Evolutionary conservation across 2,888 invertebrate species (phyloP).

Genomic region (Luffia ferchaultella): DNA sequence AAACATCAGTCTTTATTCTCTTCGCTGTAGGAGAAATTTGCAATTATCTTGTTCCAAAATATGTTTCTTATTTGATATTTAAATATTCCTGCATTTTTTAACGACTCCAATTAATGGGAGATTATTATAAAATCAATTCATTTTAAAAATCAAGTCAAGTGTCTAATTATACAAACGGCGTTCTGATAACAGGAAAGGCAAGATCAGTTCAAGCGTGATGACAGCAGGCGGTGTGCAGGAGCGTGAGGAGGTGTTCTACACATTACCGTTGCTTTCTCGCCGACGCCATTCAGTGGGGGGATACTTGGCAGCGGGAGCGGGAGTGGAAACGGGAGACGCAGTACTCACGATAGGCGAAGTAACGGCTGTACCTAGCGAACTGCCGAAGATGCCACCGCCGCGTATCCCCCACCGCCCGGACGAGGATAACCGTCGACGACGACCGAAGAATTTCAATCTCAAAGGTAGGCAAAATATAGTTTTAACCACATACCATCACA

Average conservation of each 20-base stretch:
- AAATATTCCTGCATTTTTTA: no score
- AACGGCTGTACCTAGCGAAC: slow-evolving; percentile 58
- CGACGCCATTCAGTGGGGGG: slow-evolving; percentile 75
- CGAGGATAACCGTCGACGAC: slow-evolving; percentile 41
- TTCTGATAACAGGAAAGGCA: slow-evolving; percentile 50
- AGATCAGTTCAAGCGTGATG: slow-evolving; percentile 41
- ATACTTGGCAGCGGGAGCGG: slow-evolving; percentile 59
- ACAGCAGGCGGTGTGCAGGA: slow-evolving; percentile 47
- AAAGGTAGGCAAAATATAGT: slow-evolving; percentile 34
- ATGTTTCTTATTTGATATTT: no score
- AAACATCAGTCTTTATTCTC: no score
- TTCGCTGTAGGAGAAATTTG: no score
- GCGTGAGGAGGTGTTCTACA: slow-evolving; percentile 71
- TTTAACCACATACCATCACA: no score
- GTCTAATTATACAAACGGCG: no score
- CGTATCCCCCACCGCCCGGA: slow-evolving; percentile 39
- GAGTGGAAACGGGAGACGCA: slow-evolving; percentile 36
- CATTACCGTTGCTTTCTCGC: slow-evolving; percentile 52
- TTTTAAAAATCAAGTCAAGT: no score
- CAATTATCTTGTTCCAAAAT: no score
- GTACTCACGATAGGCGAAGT: slow-evolving; percentile 18
- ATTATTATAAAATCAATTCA: no score
- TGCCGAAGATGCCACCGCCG: slow-evolving; percentile 62
- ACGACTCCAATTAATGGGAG: no score
- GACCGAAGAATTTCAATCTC: slow-evolving; percentile 48